phyloP scores from a whole-genome alignment of 2,113 vertebrate species.

The Neolamprologus hecqui region DNA sequence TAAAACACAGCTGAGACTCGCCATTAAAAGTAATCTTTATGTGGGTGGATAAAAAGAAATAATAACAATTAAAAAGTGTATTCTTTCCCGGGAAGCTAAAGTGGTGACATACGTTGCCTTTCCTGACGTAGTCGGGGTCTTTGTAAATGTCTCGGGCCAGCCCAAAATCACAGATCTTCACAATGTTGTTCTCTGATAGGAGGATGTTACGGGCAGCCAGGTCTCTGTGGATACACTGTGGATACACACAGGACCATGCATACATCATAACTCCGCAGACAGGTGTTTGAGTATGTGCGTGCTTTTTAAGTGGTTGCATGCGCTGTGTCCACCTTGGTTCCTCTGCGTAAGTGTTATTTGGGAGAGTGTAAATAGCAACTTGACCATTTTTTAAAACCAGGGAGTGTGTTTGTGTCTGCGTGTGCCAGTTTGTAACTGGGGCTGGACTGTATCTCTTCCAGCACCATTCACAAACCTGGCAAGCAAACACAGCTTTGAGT shows the following conservation, averaged over 20 bases:
- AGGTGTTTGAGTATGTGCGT: background rate
- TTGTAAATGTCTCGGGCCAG: conserved; percentile 98
- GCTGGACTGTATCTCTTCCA: background rate
- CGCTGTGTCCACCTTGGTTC: background rate
- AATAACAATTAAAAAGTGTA: background rate
- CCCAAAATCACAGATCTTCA: conserved; percentile 99
- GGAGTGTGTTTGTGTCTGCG: background rate
- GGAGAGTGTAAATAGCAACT: background rate
- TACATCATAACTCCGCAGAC: background rate
- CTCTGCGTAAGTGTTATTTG: background rate
- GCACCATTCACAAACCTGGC: background rate
- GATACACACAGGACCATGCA: conserved; percentile 11
- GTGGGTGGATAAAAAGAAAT: background rate
- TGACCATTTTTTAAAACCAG: background rate
- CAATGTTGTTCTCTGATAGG: conserved; percentile 91
- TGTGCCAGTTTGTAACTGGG: background rate
- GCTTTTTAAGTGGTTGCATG: background rate
- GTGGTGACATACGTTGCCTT: conserved; percentile 83
- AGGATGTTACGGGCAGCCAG: conserved; percentile 97
- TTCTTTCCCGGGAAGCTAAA: background rate
- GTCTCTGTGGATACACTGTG: conserved; percentile 92
- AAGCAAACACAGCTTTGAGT: background rate
- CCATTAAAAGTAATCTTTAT: background rate
- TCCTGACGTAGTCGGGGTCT: conserved; percentile 96
- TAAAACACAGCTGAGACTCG: background rate